Base-by-base conservation (phyloP, 2,888 invertebrate genomes). In the Acrobasis consociella region DNA sequence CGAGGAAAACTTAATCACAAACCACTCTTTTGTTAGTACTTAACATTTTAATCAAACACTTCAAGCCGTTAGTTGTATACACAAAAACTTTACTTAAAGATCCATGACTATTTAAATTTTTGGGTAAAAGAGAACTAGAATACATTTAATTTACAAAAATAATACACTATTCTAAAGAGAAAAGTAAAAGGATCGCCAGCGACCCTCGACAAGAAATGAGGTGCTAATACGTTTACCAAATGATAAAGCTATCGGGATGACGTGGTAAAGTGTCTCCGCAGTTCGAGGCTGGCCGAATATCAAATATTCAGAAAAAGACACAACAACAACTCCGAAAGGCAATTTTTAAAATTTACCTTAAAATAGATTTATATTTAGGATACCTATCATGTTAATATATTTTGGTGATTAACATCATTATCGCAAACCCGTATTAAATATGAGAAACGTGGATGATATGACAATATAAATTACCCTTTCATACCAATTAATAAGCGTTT, bases 401-500 rank as follows among this genome's bases (percentile, higher is more conserved):
- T 89, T 88, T 89, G 91, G 91, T 91, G 91, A 91, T 86, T 87
- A 92, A 91, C 91, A 91, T 90, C 90, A 88, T 91, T 90, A 91
- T 91, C 92, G 92, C 91, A 89, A 91, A 92, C 92, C 92, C 92
- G 92, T 92, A 91, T 91, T 91, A 88, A 87, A 90, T 89, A 92
- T 91, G 92, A 92, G 92, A 92, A 88, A 91, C 85, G 90, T 92
- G 92, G 91, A 92, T 92, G 92, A 92, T 91, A 92, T 92, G 92
- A 92, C 91, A 91, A 91, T 92, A 92, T 91, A 91, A 92, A 91
- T 92, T 92, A 92, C 92, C 92, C 92, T 92, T 92, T 92, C 92
- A 92, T 92, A 92, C 92, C 92, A 91, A 92, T 91, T 92, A 92
- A 92, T 92, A 92, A 92, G 92, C 92, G 92, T 92, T 92, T 89